Base-by-base conservation (phyloP, 2,113 vertebrate species). In the Anhinga anhinga region DNA sequence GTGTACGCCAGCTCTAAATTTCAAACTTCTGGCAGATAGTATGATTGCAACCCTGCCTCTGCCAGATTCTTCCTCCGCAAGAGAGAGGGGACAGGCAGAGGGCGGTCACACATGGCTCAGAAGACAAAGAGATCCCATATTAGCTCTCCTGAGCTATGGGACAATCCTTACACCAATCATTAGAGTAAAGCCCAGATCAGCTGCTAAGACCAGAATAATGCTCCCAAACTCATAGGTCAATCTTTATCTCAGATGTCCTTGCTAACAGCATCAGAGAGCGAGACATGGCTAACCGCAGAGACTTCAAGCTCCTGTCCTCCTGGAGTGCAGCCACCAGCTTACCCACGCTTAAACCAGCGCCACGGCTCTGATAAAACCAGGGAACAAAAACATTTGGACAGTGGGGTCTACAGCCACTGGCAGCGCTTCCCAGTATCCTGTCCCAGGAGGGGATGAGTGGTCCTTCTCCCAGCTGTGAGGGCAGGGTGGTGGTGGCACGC, bases 401-500 rank as follows among this genome's bases (percentile, higher is more conserved):
- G n/a, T 34, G 7, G 61, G 40, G 44, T 30, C 20, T 58, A 13
- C 23, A 9, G 13, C 63, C 58, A 8, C n/a, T 2, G 55, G 44
- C 42, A 67, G 69, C 20, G 2, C 29, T 49, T 81, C 38, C 59
- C 91, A 38, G 45, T 72, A n/a, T 14, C 80, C 49, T 45, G 49
- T 88, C 6, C 29, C 23, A 6, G 36, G 58, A 61, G n/a, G 10
- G 47, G 58, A 29, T 0, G 3, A 26, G 82, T 11, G 66, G 70
- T n/a, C 15, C 56, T 58, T 32, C 45, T 69, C 2, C 56, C 70
- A 11, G 83, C 34, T 3, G 45, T 3, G 22, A 50, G 93, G 92
- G 82, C 92, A 82, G 73, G 93, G 74, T 17, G 58, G 76, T 38
- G 55, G 90, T 93, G 96, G 90, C 97, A 96, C 34, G 10, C 47